Evolutionary conservation across 1,140 invertebrate genomes (phyloP).

Genomic region (Marisa cornuarietis): DNA sequence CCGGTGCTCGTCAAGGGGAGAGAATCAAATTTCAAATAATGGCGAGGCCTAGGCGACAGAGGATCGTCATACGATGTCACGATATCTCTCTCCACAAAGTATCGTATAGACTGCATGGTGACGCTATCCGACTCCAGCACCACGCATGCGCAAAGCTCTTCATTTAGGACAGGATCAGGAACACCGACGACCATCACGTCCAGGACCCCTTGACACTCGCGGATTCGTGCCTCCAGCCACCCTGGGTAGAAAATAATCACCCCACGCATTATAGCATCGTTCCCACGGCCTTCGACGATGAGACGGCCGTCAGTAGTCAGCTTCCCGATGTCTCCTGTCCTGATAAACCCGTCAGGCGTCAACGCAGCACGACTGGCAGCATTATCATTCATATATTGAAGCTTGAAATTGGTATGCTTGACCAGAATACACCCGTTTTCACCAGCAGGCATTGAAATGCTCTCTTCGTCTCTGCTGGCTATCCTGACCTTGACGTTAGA

Average conservation of each 20-base stretch:
- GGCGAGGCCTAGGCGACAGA: constrained; percentile 3
- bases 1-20: background rate
- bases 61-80: background rate
- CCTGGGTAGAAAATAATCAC: constrained; percentile 16
- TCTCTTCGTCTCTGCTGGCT: constrained; percentile 4
- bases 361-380: constrained; percentile 13
- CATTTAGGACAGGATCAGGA: constrained; percentile 11
- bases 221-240: constrained; percentile 2
- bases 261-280: constrained; percentile 9
- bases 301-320: constrained; percentile 15
- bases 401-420: background rate
- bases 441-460: background rate
- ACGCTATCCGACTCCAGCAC: background rate
- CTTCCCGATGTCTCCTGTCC: constrained; percentile 11
- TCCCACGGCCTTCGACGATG: constrained; percentile 8
- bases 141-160: constrained; percentile 16
- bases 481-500: background rate
- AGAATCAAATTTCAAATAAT: constrained; percentile 11
- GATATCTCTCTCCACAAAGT: constrained; percentile 4
- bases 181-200: constrained; percentile 3
- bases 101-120: background rate
- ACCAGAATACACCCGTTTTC: constrained; percentile 1
- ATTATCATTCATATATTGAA: no score
- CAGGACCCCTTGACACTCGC: background rate
- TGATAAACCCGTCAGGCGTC: constrained; percentile 12